Evolutionary conservation across 2,113 vertebrate species (phyloP).

Genomic region (Periophthalmodon schlosseri): DNA sequence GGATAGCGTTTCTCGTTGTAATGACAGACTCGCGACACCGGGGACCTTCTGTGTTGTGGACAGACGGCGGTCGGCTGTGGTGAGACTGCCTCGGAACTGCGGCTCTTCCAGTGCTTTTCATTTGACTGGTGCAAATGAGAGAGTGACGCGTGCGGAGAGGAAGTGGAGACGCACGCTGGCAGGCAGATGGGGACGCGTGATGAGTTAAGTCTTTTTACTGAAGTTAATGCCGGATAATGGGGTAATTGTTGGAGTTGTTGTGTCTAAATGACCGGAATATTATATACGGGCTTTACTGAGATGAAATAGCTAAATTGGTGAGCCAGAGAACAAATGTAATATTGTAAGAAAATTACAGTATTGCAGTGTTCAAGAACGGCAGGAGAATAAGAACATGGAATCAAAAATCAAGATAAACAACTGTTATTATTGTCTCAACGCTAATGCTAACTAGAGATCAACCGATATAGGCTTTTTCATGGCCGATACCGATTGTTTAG

Average conservation of each 20-base stretch:
- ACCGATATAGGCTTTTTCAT: too few species aligned
- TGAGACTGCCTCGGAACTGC: constrained; percentile 31
- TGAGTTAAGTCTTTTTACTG: constrained; percentile 19
- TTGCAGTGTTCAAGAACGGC: too few species aligned
- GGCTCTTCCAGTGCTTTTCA: constrained; percentile 56
- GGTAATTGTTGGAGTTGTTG: constrained; percentile 38
- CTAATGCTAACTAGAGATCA: too few species aligned
- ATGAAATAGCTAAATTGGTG: not conserved
- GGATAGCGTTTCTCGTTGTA: not conserved
- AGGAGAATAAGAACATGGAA: too few species aligned
- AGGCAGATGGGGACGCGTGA: constrained; percentile 42
- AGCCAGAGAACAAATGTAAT: not conserved
- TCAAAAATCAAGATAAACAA: too few species aligned
- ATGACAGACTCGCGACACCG: not conserved
- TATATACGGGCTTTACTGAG: not conserved
- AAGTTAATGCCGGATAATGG: constrained; percentile 49
- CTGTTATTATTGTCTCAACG: too few species aligned
- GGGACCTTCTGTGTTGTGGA: constrained; percentile 21
- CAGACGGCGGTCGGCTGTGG: constrained; percentile 41
- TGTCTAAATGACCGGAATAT: constrained; percentile 7
- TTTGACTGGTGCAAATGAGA: constrained; percentile 60
- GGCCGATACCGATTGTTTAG: too few species aligned
- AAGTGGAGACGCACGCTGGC: constrained; percentile 37
- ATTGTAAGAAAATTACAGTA: too few species aligned
- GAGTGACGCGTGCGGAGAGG: constrained; percentile 48